Percentiles rank a stretch among this genome's conserved stretches.
Evolutionary conservation across 2,113 vertebrate species (phyloP).

Genomic region (Brienomyrus longianalis): DNA sequence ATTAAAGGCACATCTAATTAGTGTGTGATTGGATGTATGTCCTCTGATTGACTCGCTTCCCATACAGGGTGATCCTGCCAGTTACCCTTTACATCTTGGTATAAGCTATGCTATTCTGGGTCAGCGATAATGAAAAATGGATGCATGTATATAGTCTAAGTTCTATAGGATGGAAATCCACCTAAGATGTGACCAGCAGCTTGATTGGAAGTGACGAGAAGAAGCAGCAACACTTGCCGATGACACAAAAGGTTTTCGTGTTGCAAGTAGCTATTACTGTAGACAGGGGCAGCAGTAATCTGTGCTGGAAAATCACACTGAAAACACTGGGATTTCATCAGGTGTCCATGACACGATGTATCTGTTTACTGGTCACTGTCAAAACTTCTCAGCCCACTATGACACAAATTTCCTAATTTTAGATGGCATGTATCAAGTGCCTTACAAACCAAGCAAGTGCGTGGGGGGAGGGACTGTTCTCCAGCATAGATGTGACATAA

Average conservation of each 20-base stretch:
- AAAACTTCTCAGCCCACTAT: not conserved
- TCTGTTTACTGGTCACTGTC: not conserved
- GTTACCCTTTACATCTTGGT: not conserved
- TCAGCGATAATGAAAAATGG: not conserved
- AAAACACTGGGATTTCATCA: not conserved
- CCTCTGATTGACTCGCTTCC: not conserved
- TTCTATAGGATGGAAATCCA: not conserved
- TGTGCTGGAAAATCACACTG: not conserved
- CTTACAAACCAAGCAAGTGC: not conserved
- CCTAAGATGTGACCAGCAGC: not conserved
- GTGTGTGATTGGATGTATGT: not conserved
- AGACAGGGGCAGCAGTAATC: not conserved
- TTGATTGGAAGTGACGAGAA: not conserved
- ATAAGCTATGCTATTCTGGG: not conserved
- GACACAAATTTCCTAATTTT: not conserved
- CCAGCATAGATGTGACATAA: not conserved
- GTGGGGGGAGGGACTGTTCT: not conserved
- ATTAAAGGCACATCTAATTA: not conserved
- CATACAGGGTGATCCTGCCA: not conserved
- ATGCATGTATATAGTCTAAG: not conserved
- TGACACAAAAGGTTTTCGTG: not conserved
- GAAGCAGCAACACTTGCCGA: not conserved
- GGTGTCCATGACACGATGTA: not conserved
- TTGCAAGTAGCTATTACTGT: not conserved
- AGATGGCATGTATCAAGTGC: not conserved